Evolutionary conservation across 2,888 invertebrate species (phyloP).

Genomic region (Ormyrus pomaceus): DNA sequence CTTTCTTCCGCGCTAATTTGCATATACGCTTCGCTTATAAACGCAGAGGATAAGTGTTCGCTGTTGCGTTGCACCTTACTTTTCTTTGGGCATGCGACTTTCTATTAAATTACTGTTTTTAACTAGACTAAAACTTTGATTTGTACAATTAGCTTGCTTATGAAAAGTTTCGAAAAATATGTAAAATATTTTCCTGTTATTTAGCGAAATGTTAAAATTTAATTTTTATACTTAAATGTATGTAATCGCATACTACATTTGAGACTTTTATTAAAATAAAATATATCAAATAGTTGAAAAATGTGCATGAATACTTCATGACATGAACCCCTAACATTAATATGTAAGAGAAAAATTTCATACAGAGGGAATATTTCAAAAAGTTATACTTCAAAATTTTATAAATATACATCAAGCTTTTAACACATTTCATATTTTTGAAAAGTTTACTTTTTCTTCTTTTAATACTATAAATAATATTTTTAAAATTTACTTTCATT

Average conservation of each 20-base stretch:
- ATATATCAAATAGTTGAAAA: conserved; percentile 31
- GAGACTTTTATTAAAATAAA: conserved; percentile 15
- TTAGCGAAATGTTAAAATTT: background rate
- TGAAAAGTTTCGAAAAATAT: background rate
- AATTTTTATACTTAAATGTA: background rate
- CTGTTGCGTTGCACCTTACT: background rate
- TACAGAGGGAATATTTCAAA: conserved; percentile 6
- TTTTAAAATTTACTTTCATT: no score
- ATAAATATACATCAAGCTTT: background rate
- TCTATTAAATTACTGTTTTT: conserved; percentile 6
- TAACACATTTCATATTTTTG: no score
- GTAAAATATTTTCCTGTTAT: background rate
- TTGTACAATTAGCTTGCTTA: no score
- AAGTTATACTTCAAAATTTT: conserved; percentile 5
- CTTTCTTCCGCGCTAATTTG: conserved; percentile 47
- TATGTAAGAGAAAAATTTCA: conserved; percentile 42
- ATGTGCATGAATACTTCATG: conserved; percentile 40
- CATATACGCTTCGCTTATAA: conserved; percentile 34
- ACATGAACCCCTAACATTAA: conserved; percentile 30
- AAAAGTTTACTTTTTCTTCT: no score
- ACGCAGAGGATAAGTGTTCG: conserved; percentile 39
- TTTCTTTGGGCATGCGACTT: background rate
- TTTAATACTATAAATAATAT: no score
- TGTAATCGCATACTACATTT: background rate
- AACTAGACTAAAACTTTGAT: no score